These are phyloP conservation scores for Poicephalus gulielmi DNA, from an alignment of 2,113 vertebrate species.

Conservation along the genomic window DNA sequence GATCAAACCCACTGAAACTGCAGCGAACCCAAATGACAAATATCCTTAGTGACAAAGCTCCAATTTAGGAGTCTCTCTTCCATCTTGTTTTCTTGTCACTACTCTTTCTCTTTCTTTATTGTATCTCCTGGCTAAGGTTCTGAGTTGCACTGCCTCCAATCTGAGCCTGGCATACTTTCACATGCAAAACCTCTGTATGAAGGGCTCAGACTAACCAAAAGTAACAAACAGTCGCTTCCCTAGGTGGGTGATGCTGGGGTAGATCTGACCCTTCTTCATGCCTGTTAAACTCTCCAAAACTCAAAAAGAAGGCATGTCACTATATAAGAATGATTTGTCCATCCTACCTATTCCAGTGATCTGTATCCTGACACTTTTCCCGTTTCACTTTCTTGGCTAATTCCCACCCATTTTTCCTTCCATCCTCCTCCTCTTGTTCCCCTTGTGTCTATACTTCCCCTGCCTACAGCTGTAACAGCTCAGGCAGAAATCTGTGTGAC, in stretches of 20 bases:
- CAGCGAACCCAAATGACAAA: constrained; percentile 31
- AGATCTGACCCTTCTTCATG: not conserved
- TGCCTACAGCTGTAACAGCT: not conserved
- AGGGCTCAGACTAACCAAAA: not conserved
- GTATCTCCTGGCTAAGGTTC: not conserved
- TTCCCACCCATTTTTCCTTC: not conserved
- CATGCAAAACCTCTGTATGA: not conserved
- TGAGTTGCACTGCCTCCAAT: not conserved
- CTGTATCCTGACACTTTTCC: not conserved
- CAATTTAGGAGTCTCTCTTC: constrained; percentile 4
- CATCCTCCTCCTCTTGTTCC: not conserved
- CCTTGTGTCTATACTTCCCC: not conserved
- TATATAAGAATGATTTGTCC: not conserved
- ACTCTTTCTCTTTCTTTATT: not conserved
- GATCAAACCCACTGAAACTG: constrained; percentile 8
- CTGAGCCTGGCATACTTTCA: not conserved
- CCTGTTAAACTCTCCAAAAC: not conserved
- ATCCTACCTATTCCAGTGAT: not conserved
- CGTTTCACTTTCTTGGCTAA: not conserved
- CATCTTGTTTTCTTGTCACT: not conserved
- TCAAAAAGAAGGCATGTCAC: not conserved
- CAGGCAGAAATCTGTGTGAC: not conserved
- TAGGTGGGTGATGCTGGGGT: not conserved
- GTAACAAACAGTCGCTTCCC: not conserved
- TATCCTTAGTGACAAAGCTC: constrained; percentile 24